Evolutionary conservation across 2,888 invertebrate genomes (phyloP).

Genomic region (Platycheirus albimanus): DNA sequence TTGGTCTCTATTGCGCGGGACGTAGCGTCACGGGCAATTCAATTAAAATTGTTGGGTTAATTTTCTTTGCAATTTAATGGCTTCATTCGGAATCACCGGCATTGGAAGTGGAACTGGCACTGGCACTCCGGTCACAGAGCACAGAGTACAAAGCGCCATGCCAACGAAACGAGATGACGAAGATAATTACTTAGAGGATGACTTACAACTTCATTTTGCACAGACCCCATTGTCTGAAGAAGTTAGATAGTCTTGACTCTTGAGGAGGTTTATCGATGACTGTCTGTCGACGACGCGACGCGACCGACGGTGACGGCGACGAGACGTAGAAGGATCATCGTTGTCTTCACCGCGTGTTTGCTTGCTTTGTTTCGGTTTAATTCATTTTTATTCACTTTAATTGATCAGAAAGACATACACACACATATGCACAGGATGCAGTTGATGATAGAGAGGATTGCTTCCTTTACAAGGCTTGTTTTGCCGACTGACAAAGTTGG

Average conservation of each 20-base stretch:
- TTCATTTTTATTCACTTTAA: conserved; percentile 65
- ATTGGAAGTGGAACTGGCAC: too few relatives aligned
- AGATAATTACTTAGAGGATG: conserved; percentile 72
- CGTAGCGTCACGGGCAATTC: conserved; percentile 60
- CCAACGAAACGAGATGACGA: conserved; percentile 56
- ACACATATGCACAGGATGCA: not conserved
- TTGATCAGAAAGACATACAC: conserved; percentile 54
- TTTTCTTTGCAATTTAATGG: conserved; percentile 76
- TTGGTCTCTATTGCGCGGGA: conserved; percentile 4
- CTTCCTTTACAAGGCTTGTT: conserved; percentile 30
- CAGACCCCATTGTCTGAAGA: conserved; percentile 52
- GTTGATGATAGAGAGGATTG: conserved; percentile 16
- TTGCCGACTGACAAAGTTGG: conserved; percentile 8
- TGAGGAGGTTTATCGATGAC: conserved; percentile 46
- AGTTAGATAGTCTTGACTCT: conserved; percentile 34
- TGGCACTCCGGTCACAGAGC: conserved; percentile 9
- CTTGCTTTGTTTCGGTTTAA: conserved; percentile 55
- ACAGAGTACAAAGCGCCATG: too few relatives aligned
- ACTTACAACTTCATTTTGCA: conserved; percentile 71
- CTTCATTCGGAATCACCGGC: conserved; percentile 68
- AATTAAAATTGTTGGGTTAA: conserved; percentile 77
- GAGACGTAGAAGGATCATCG: not conserved
- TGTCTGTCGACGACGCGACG: conserved; percentile 51
- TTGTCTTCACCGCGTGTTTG: conserved; percentile 24
- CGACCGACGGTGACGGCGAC: too few relatives aligned